These are phyloP conservation scores for Drosophila ambigua DNA, from an alignment of 1,140 invertebrate species.

Conservation along the genomic window DNA sequence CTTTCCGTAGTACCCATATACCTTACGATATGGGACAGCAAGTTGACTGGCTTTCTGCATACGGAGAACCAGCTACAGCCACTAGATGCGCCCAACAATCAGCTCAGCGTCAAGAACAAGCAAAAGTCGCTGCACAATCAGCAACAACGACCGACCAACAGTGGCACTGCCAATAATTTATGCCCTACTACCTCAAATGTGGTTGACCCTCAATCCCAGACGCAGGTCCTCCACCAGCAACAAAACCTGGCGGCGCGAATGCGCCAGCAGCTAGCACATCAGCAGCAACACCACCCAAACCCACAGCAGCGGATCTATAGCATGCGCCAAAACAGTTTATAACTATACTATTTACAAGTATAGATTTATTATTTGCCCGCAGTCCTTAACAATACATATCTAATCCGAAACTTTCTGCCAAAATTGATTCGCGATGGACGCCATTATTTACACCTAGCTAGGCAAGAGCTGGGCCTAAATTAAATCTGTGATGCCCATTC, in stretches of 20 bases:
- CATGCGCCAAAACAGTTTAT: constrained; percentile 47
- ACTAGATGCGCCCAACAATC: constrained; percentile 27
- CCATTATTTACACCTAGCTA: constrained; percentile 9
- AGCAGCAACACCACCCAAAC: constrained; percentile 32
- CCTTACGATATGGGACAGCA: constrained; percentile 67
- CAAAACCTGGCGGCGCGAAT: constrained; percentile 1
- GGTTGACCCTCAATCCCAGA: neutral
- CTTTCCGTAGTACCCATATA: constrained; percentile 65
- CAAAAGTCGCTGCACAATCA: constrained; percentile 18
- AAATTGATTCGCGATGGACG: constrained; percentile 3
- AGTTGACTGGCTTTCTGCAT: constrained; percentile 65
- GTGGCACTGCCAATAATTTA: constrained; percentile 2
- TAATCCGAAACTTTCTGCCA: neutral
- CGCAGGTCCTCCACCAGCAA: constrained; percentile 27
- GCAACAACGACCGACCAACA: constrained; percentile 3
- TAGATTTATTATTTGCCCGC: neutral
- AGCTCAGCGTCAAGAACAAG: constrained; percentile 8
- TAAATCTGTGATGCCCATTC: constrained; percentile 39
- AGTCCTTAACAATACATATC: neutral
- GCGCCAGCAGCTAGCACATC: constrained; percentile 13
- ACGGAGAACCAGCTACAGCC: constrained; percentile 43
- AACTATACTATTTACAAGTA: constrained; percentile 5
- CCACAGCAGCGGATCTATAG: constrained; percentile 47
- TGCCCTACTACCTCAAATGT: no score
- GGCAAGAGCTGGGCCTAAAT: constrained; percentile 13